Evolutionary conservation across 2,113 vertebrate species (phyloP).

Genomic region (Pelusios castaneus): DNA sequence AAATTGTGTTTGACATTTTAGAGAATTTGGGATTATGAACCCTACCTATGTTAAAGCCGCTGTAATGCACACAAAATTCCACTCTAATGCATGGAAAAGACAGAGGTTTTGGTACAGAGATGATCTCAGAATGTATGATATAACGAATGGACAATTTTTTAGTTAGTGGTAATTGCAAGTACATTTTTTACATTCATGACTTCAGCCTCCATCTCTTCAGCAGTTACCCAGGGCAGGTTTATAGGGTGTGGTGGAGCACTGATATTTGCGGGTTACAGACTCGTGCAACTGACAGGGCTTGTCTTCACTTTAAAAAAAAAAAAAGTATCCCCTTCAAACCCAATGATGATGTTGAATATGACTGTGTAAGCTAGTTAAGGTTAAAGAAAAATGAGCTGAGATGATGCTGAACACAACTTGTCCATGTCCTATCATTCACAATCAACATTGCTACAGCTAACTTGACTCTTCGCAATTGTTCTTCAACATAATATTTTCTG

Average conservation of each 20-base stretch:
- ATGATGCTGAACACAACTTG: not conserved
- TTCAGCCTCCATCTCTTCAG: not conserved
- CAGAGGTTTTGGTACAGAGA: not conserved
- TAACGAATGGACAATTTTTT: not conserved
- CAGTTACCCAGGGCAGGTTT: not conserved
- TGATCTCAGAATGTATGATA: not conserved
- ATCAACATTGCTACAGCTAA: not conserved
- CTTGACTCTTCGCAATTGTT: not conserved
- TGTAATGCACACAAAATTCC: no score
- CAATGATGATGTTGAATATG: not conserved
- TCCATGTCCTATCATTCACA: not conserved
- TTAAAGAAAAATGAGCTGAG: not conserved
- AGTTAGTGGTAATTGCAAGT: not conserved
- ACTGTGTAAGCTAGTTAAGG: not conserved
- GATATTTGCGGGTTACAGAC: not conserved
- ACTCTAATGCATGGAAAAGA: not conserved
- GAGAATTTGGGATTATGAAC: not conserved
- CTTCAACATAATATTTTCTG: slow-evolving; percentile 17
- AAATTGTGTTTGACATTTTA: not conserved
- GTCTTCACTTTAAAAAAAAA: not conserved
- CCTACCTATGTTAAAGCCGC: not conserved
- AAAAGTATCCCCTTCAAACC: not conserved
- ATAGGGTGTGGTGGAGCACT: not conserved
- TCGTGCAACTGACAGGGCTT: not conserved
- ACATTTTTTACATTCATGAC: not conserved